phyloP scores from a whole-genome alignment of 2,113 vertebrate genomes.

The Misgurnus anguillicaudatus region DNA sequence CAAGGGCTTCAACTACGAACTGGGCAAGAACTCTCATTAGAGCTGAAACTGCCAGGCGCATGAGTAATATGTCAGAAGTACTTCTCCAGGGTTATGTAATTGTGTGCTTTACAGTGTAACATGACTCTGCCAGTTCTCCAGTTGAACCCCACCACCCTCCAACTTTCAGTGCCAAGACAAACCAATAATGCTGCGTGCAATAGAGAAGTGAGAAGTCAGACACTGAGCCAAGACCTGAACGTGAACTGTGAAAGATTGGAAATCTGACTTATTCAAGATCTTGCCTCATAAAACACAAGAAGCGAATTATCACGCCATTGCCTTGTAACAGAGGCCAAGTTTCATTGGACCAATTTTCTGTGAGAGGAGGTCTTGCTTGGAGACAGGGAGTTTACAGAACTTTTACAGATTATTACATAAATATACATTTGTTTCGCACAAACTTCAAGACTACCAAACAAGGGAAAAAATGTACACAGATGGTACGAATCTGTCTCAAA shows the following conservation, averaged over 20 bases:
- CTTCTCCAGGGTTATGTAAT: constrained; percentile 45
- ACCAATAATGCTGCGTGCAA: constrained; percentile 10
- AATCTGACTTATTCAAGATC: constrained; percentile 17
- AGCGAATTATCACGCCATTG: constrained; percentile 15
- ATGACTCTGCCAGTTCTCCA: constrained; percentile 39
- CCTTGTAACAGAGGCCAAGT: not conserved
- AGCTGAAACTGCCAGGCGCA: constrained; percentile 34
- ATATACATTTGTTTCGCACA: not conserved
- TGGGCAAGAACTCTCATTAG: constrained; percentile 44
- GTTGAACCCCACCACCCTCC: constrained; percentile 28
- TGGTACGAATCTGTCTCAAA: not conserved
- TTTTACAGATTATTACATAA: not conserved
- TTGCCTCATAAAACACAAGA: constrained; percentile 4
- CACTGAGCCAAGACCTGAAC: constrained; percentile 9
- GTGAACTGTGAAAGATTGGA: constrained; percentile 15
- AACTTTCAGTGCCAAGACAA: constrained; percentile 25
- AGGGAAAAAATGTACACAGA: not conserved
- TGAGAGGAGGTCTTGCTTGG: not conserved
- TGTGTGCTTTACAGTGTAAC: constrained; percentile 39
- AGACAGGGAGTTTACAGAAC: constrained; percentile 1
- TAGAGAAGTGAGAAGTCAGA: constrained; percentile 15
- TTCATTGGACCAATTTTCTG: not conserved
- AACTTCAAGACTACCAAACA: constrained; percentile 5
- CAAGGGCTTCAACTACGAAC: constrained; percentile 37
- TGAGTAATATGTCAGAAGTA: constrained; percentile 25